phyloP scores from a whole-genome alignment of 1,140 invertebrate species.

The Neodiprion lecontei region DNA sequence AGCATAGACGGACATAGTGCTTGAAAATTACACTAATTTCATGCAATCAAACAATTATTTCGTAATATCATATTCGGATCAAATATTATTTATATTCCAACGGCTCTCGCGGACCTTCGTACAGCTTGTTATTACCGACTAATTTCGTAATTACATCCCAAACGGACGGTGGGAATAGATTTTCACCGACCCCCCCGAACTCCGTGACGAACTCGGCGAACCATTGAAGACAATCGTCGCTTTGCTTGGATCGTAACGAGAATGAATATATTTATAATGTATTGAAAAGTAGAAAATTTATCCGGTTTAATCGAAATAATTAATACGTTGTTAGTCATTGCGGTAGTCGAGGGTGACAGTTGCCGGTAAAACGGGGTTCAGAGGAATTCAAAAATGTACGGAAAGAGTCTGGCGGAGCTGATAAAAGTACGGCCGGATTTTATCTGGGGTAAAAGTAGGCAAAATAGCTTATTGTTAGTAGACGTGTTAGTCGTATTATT shows the following conservation, averaged over 20 bases:
- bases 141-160: conserved; percentile 46
- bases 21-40: conserved; percentile 46
- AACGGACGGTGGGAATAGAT: conserved; percentile 28
- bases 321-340: no score
- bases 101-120: conserved; percentile 6
- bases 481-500: no score
- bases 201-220: background rate
- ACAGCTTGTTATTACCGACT: conserved; percentile 39
- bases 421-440: no score
- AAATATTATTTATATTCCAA: conserved; percentile 35
- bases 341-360: no score
- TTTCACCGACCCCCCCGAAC: background rate
- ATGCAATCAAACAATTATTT: conserved; percentile 51
- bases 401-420: no score
- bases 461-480: no score
- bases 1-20: conserved; percentile 10
- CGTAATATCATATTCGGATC: conserved; percentile 44
- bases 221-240: conserved; percentile 8
- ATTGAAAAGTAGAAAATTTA: conserved; percentile 20
- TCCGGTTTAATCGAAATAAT: no score
- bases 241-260: conserved; percentile 36
- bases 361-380: no score
- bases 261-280: conserved; percentile 47
- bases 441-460: no score
- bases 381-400: no score